These are phyloP conservation scores for Microctonus aethiopoides DNA, from an alignment of 2,888 invertebrate genomes.

Conservation along the genomic window DNA sequence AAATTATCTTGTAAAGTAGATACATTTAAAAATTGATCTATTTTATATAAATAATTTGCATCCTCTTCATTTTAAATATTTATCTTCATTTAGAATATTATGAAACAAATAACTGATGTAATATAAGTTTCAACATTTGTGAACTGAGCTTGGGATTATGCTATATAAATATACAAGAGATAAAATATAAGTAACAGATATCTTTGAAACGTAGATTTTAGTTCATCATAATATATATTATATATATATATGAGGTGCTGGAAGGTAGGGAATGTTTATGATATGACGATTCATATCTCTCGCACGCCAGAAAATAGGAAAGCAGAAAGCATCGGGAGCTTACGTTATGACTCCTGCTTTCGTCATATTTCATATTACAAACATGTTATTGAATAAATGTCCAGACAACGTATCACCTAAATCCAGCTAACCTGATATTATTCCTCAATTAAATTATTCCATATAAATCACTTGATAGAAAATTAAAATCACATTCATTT, in stretches of 20 bases:
- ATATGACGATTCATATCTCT: conserved; percentile 62
- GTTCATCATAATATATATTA: too few species aligned
- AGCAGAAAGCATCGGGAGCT: conserved; percentile 54
- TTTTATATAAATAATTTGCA: not conserved
- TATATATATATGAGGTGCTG: not conserved
- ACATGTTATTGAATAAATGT: too few species aligned
- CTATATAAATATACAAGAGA: too few species aligned
- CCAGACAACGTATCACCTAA: too few species aligned
- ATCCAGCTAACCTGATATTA: too few species aligned
- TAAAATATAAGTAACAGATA: too few species aligned
- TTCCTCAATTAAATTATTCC: too few species aligned
- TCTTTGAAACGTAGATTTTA: not conserved
- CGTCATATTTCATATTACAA: conserved; percentile 49
- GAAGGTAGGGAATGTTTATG: conserved; percentile 33
- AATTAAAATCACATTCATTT: too few species aligned
- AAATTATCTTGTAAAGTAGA: not conserved
- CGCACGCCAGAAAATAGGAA: conserved; percentile 56
- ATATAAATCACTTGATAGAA: too few species aligned
- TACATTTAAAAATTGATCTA: not conserved
- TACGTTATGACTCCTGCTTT: conserved; percentile 43
- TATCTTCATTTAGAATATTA: not conserved
- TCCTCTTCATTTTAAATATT: not conserved
- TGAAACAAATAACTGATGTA: not conserved
- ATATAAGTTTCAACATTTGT: too few species aligned
- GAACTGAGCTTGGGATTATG: too few species aligned